Conservation (phyloP, 2,113 vertebrate species). For the Scalopus aquaticus region DNA sequence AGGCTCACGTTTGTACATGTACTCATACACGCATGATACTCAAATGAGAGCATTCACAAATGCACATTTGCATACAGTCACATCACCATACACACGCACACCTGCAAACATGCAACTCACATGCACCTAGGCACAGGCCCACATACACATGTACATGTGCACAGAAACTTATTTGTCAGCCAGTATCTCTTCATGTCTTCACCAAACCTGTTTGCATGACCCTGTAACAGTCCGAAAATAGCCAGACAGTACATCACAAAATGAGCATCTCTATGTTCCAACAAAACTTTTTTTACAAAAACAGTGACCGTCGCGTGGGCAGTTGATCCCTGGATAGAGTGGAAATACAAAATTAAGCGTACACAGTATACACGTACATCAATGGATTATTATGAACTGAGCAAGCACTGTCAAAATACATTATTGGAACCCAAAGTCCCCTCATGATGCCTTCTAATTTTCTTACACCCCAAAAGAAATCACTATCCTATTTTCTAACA, state of each 20-base stretch:
- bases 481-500: neutral
- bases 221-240: neutral
- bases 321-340: neutral
- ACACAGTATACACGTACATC: too few relatives aligned
- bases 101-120: neutral
- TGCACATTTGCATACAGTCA: neutral
- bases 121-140: neutral
- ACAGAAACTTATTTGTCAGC: neutral
- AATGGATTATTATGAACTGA: neutral
- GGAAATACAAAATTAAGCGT: neutral
- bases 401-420: neutral
- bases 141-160: neutral
- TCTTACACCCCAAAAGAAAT: neutral
- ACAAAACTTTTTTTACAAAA: neutral
- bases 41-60: neutral
- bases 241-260: neutral
- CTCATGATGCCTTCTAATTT: too few relatives aligned
- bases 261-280: neutral
- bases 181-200: neutral
- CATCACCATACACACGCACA: neutral
- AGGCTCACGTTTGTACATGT: neutral
- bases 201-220: neutral
- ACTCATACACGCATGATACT: neutral
- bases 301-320: too few relatives aligned
- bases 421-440: neutral